A percentile compares a stretch with the other conserved stretches of the same genome.
Conservation (phyloP, 2,113 vertebrate genomes). For the Eptesicus fuscus region DNA sequence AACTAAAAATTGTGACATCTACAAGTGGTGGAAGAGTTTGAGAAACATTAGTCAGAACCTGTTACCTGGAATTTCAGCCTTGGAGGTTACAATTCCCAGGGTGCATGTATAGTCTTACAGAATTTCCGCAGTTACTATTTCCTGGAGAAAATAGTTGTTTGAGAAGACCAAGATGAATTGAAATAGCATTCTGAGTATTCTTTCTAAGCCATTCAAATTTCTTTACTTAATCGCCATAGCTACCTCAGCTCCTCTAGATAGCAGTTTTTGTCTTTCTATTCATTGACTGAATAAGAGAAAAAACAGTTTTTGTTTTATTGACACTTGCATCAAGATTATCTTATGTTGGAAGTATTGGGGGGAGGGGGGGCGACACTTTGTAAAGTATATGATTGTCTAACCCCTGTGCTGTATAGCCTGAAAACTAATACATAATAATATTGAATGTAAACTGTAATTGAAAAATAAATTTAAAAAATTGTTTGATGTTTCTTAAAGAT, state of each 20-base stretch:
- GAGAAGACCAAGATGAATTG: neutral
- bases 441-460: neutral
- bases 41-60: constrained; percentile 49
- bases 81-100: neutral
- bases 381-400: neutral
- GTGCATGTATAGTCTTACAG: neutral
- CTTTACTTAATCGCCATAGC: neutral
- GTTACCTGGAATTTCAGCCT: constrained; percentile 37
- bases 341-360: neutral
- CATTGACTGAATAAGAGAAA: neutral
- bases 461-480: neutral
- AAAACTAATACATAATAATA: neutral
- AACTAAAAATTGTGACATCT: constrained; percentile 51
- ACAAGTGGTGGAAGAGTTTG: constrained; percentile 37
- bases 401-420: neutral
- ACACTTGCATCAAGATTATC: neutral
- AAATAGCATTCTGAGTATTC: neutral
- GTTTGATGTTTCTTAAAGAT: neutral
- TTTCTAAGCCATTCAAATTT: neutral
- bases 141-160: neutral
- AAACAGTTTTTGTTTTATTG: neutral
- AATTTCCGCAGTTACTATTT: neutral
- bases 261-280: neutral
- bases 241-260: neutral
- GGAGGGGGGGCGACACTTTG: too few relatives aligned